These are phyloP conservation scores for Sinocyclocheilus rhinocerous DNA, from an alignment of 2,113 vertebrate genomes.

Conservation along the genomic window DNA sequence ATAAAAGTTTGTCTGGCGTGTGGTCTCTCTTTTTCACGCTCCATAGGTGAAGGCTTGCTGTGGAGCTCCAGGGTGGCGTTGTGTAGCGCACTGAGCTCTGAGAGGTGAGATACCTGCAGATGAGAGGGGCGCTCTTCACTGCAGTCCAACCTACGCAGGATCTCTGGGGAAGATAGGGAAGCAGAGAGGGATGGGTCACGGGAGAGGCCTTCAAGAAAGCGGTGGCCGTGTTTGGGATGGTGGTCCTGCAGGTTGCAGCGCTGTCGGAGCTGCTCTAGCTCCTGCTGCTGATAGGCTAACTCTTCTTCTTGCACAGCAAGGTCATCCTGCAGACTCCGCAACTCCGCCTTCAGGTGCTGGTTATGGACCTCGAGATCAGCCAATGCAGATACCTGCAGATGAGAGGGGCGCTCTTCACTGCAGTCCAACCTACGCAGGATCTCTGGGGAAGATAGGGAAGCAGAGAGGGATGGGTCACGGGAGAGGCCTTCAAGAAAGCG, in stretches of 20 bases:
- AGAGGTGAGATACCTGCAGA: conserved; percentile 78
- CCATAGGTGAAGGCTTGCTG: conserved; percentile 65
- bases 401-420: conserved; percentile 69
- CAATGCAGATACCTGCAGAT: conserved; percentile 66
- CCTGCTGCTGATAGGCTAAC: conserved; percentile 62
- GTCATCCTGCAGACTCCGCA: conserved; percentile 74
- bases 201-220: conserved; percentile 50
- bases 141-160: conserved; percentile 80
- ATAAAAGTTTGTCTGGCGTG: conserved; percentile 30
- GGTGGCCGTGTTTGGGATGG: conserved; percentile 29
- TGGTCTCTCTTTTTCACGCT: conserved; percentile 59
- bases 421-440: conserved; percentile 81
- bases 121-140: conserved; percentile 69
- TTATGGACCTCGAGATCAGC: conserved; percentile 64
- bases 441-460: conserved; percentile 85
- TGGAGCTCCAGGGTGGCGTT: conserved; percentile 67
- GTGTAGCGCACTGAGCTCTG: conserved; percentile 72
- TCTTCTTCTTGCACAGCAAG: conserved; percentile 70
- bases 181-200: conserved; percentile 74
- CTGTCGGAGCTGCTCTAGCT: conserved; percentile 69
- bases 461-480: conserved; percentile 73
- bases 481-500: conserved; percentile 52
- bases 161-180: conserved; percentile 85
- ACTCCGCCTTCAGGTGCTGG: conserved; percentile 71
- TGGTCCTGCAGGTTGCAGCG: conserved; percentile 58